A percentile compares a stretch with the other conserved stretches of the same genome.
Conservation (phyloP, 2,113 vertebrate genomes). For the Triplophysa tibetana region DNA sequence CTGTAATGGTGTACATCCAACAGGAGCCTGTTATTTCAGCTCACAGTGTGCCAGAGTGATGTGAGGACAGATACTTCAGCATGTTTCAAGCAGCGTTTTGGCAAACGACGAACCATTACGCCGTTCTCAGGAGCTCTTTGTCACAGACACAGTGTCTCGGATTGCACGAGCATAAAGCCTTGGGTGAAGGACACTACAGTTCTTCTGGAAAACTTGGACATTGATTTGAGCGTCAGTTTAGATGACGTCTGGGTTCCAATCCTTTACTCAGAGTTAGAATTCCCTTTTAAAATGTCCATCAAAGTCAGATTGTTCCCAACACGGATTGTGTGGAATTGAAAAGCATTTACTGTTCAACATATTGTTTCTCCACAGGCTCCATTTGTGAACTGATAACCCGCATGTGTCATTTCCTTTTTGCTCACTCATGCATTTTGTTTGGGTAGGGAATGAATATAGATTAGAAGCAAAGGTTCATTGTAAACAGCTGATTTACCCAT, state of each 20-base stretch:
- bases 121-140: constrained; percentile 1
- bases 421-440: too few species aligned
- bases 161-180: not conserved
- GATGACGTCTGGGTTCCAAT: not conserved
- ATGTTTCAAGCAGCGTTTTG: not conserved
- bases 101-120: not conserved
- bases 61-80: constrained; percentile 21
- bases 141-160: constrained; percentile 9
- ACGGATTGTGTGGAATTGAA: too few species aligned
- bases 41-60: not conserved
- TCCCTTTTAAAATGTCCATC: too few species aligned
- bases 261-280: too few species aligned
- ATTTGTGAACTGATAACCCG: too few species aligned
- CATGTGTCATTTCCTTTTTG: too few species aligned
- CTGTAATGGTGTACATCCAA: not conserved
- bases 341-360: too few species aligned
- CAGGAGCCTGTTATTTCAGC: constrained; percentile 20
- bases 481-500: too few species aligned
- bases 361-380: too few species aligned
- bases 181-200: constrained; percentile 20
- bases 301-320: too few species aligned
- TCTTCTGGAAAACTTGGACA: not conserved
- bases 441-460: too few species aligned
- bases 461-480: too few species aligned
- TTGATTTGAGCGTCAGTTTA: constrained; percentile 9